Evolutionary conservation across 2,888 invertebrate species (phyloP).

Genomic region (Bombyx huttoni): DNA sequence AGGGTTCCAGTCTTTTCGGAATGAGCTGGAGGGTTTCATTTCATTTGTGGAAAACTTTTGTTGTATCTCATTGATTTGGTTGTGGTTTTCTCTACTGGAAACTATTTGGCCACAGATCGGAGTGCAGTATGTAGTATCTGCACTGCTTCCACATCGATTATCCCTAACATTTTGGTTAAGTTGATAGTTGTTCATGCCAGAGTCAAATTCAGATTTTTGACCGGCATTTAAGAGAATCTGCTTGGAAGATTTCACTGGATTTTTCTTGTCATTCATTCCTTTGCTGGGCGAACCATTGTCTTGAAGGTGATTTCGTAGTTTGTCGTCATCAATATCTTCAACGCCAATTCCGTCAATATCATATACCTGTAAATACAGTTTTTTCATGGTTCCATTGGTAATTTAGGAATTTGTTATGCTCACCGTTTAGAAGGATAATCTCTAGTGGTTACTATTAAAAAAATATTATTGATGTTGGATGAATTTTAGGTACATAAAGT

Average conservation of each 20-base stretch:
- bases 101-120: slow-evolving; percentile 65
- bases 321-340: slow-evolving; percentile 53
- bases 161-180: slow-evolving; percentile 44
- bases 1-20: slow-evolving; percentile 51
- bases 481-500: too few relatives aligned
- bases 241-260: slow-evolving; percentile 54
- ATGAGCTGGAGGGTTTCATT: slow-evolving; percentile 57
- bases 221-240: slow-evolving; percentile 63
- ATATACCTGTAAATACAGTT: slow-evolving; percentile 45
- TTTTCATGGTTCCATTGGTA: too few relatives aligned
- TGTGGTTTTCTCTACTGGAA: slow-evolving; percentile 60
- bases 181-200: slow-evolving; percentile 65
- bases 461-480: too few relatives aligned
- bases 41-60: slow-evolving; percentile 50
- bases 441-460: too few relatives aligned
- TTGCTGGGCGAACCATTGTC: slow-evolving; percentile 33
- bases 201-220: slow-evolving; percentile 63
- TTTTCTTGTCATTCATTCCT: slow-evolving; percentile 32
- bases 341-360: slow-evolving; percentile 61
- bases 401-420: too few relatives aligned
- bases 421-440: too few relatives aligned
- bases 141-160: slow-evolving; percentile 30
- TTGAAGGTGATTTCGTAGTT: slow-evolving; percentile 24
- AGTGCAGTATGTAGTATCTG: slow-evolving; percentile 60
- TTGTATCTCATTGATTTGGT: slow-evolving; percentile 63